These are phyloP conservation scores for Lepidostoma basale DNA, from an alignment of 1,140 invertebrate species.

Conservation along the genomic window DNA sequence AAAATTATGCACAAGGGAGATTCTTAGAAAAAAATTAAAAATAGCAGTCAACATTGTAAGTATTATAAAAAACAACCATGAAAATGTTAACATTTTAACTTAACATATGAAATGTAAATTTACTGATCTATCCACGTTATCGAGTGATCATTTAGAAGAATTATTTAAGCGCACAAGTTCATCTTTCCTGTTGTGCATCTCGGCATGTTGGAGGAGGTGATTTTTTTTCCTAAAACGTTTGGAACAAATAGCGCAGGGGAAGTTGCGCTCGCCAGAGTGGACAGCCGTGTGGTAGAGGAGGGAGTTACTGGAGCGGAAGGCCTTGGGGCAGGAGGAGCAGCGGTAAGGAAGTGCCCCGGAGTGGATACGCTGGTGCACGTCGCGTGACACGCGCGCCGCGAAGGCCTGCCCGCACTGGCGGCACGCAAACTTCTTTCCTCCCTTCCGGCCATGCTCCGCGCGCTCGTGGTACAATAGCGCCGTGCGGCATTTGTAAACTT, in stretches of 20 bases:
- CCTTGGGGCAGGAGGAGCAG: constrained; percentile 61
- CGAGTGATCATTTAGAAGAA: neutral
- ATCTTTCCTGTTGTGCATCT: neutral
- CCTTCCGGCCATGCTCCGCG: neutral
- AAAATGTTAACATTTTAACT: too few relatives aligned
- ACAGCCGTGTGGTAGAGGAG: constrained; percentile 50
- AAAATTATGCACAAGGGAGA: too few relatives aligned
- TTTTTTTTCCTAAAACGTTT: neutral
- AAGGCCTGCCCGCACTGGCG: neutral
- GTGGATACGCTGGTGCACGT: constrained; percentile 56
- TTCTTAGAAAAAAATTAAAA: too few relatives aligned
- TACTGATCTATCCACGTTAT: neutral
- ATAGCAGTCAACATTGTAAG: too few relatives aligned
- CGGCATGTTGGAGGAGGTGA: neutral
- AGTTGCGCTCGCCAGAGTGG: constrained; percentile 42
- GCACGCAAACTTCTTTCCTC: neutral
- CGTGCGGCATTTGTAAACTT: neutral
- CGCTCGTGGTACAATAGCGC: neutral
- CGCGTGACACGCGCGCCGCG: constrained; percentile 38
- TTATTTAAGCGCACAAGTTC: neutral
- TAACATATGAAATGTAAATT: too few relatives aligned
- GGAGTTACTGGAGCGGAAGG: constrained; percentile 51
- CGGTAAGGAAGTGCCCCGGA: constrained; percentile 60
- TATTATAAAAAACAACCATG: too few relatives aligned
- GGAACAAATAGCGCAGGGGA: neutral